Evolutionary conservation across 2,888 invertebrate species (phyloP).

Genomic region (Diploptera punctata): DNA sequence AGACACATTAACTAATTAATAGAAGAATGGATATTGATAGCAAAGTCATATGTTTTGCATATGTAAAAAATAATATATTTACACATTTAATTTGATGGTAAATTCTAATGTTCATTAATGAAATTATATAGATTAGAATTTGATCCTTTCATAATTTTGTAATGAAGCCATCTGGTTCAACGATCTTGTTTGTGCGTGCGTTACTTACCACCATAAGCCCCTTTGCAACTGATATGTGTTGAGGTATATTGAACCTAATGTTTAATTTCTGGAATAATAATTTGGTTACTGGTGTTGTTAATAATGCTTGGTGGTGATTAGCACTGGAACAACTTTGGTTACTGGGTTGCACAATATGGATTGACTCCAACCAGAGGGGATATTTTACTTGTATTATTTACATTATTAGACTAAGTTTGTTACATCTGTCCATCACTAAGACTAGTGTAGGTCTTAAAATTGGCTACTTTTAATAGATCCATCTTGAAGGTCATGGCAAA

Average conservation of each 20-base stretch:
- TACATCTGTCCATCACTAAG: too few relatives aligned
- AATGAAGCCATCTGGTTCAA: constrained; percentile 24
- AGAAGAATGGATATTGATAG: neutral
- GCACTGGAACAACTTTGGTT: neutral
- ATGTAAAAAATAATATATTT: neutral
- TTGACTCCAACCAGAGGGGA: constrained; percentile 27
- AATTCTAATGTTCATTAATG: too few relatives aligned
- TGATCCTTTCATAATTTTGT: constrained; percentile 16
- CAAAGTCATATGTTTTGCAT: neutral
- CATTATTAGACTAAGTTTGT: too few relatives aligned
- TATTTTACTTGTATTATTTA: constrained; percentile 3
- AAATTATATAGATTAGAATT: constrained; percentile 6
- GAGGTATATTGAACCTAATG: neutral
- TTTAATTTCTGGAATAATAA: too few relatives aligned
- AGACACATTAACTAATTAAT: too few relatives aligned
- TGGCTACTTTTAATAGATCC: too few relatives aligned
- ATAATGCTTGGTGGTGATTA: neutral
- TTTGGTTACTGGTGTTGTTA: neutral
- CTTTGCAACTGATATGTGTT: neutral
- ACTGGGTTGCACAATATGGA: constrained; percentile 26
- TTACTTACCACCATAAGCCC: constrained; percentile 38
- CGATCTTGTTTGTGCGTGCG: constrained; percentile 27
- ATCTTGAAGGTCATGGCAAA: too few relatives aligned
- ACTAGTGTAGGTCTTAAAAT: too few relatives aligned
- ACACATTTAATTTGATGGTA: too few relatives aligned